Conservation (phyloP, 1,140 invertebrate genomes). For the Lutraria rhynchaena region DNA sequence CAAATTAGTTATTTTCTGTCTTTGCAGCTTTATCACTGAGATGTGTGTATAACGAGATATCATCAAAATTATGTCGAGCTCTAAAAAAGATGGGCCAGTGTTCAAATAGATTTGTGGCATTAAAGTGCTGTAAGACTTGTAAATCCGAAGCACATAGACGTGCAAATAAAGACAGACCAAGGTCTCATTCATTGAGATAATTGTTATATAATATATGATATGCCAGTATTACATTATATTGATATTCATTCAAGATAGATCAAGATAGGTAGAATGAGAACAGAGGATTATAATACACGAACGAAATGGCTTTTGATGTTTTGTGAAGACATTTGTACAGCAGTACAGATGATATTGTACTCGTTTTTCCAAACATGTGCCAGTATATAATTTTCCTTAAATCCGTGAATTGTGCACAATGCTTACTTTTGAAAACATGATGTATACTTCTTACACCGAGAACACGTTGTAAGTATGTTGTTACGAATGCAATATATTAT, state of each 20-base stretch:
- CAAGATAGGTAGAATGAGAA: too few relatives aligned
- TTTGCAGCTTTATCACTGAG: constrained; percentile 65
- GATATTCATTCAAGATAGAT: constrained; percentile 11
- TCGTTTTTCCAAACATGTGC: too few relatives aligned
- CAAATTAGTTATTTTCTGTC: constrained; percentile 38
- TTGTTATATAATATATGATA: not conserved
- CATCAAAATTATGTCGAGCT: constrained; percentile 68
- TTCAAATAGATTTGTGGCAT: constrained; percentile 66
- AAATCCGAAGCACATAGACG: constrained; percentile 51
- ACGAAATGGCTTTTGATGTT: too few relatives aligned
- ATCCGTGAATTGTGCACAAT: too few relatives aligned
- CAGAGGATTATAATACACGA: too few relatives aligned
- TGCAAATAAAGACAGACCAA: constrained; percentile 50
- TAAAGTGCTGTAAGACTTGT: constrained; percentile 76
- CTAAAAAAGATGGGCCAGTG: constrained; percentile 73
- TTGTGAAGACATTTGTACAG: too few relatives aligned
- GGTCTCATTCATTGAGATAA: constrained; percentile 23
- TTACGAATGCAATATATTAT: too few relatives aligned
- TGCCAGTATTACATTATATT: constrained; percentile 19
- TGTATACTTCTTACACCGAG: too few relatives aligned
- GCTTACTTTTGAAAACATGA: too few relatives aligned
- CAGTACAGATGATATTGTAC: too few relatives aligned
- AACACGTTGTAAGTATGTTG: too few relatives aligned
- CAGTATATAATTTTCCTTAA: too few relatives aligned
- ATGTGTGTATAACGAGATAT: constrained; percentile 73